Conservation (phyloP, 2,797 vertebrate species). For the Onychomys torridus region DNA sequence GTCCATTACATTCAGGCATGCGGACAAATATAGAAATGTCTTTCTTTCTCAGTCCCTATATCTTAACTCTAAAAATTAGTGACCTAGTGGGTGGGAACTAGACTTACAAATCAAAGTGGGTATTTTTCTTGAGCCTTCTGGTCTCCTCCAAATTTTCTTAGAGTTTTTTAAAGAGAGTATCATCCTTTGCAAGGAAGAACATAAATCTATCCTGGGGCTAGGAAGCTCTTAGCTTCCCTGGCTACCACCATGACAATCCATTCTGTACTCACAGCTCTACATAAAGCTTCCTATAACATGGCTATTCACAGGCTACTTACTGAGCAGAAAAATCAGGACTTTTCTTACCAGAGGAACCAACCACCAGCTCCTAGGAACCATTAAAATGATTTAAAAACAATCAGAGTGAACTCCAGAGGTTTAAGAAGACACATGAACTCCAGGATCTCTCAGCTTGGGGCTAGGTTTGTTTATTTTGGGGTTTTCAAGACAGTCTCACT, state of each 20-base stretch:
- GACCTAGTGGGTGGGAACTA: background rate
- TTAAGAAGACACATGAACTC: background rate
- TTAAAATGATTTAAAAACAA: conserved; percentile 13
- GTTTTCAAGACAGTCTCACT: background rate
- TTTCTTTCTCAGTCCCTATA: conserved; percentile 19
- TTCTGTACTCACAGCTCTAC: conserved; percentile 46
- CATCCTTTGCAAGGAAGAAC: background rate
- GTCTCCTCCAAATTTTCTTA: background rate
- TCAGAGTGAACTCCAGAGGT: background rate
- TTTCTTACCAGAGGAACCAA: background rate
- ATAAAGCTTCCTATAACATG: conserved; percentile 69
- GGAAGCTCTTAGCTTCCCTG: conserved; percentile 2
- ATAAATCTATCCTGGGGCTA: background rate
- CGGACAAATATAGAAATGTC: background rate
- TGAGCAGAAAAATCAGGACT: background rate
- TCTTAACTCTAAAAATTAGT: conserved; percentile 41
- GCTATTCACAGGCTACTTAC: conserved; percentile 6
- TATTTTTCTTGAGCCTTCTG: conserved; percentile 32
- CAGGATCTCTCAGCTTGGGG: conserved; percentile 16
- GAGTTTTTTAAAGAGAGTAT: background rate
- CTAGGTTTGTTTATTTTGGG: background rate
- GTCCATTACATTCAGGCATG: background rate
- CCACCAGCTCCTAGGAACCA: background rate
- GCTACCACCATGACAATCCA: conserved; percentile 21
- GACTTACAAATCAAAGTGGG: conserved; percentile 42